phyloP scores from a whole-genome alignment of 2,888 invertebrate genomes.

The Tridacna crocea region DNA sequence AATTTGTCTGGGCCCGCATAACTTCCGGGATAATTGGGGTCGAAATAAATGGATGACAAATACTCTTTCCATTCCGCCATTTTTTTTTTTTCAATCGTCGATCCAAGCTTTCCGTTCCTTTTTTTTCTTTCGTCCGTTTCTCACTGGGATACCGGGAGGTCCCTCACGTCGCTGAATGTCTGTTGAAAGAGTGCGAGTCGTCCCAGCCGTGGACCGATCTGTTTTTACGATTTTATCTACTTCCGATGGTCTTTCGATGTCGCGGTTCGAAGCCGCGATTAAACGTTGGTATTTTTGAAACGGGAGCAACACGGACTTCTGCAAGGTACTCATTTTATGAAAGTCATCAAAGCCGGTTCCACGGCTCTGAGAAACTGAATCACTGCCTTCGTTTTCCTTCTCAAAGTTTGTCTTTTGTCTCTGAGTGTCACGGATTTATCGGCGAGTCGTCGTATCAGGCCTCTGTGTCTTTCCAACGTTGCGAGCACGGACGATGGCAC shows the following conservation, averaged over 20 bases:
- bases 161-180: neutral
- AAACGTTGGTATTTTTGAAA: conserved; percentile 9
- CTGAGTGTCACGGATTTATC: neutral
- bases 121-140: neutral
- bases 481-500: neutral
- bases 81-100: conserved; percentile 5
- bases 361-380: too few species aligned
- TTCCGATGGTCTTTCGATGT: neutral
- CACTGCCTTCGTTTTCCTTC: neutral
- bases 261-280: neutral
- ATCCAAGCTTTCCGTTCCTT: neutral
- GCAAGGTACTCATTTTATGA: conserved; percentile 9
- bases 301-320: conserved; percentile 5
- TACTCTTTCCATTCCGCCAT: conserved; percentile 33
- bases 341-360: too few species aligned
- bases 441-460: neutral
- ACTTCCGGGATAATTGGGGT: conserved; percentile 28
- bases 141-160: conserved; percentile 2
- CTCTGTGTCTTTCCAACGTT: neutral
- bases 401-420: neutral
- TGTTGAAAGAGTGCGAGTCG: too few species aligned
- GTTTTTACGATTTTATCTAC: neutral
- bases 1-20: conserved; percentile 21
- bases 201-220: too few species aligned
- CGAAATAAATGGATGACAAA: conserved; percentile 2